Conservation (phyloP, 2,797 vertebrate genomes). For the Todus mexicanus region DNA sequence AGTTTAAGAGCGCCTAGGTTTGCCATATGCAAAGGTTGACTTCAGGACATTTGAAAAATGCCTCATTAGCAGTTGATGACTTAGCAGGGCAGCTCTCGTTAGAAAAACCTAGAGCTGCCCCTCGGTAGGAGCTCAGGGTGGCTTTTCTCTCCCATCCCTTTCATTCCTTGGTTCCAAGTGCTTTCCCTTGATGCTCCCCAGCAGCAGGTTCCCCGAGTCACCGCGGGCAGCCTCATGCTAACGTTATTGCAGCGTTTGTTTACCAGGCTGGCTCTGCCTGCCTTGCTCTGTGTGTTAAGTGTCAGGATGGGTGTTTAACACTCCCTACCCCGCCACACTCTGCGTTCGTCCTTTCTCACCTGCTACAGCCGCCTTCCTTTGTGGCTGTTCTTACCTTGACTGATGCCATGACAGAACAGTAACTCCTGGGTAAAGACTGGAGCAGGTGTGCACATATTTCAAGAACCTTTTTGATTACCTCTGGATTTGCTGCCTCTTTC, state of each 20-base stretch:
- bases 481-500: neutral
- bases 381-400: neutral
- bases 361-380: neutral
- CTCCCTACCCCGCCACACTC: neutral
- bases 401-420: neutral
- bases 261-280: neutral
- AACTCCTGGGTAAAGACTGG: neutral
- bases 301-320: neutral
- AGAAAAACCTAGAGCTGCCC: neutral
- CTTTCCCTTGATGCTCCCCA: neutral
- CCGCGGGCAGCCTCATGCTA: neutral
- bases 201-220: neutral
- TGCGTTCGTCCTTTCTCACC: neutral
- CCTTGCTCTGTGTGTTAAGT: neutral
- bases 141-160: neutral
- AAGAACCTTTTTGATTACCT: neutral
- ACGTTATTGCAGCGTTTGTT: neutral
- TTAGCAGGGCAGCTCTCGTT: neutral
- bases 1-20: neutral
- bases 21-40: neutral
- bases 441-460: neutral
- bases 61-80: conserved; percentile 21
- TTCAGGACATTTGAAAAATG: conserved; percentile 22
- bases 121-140: neutral
- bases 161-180: neutral